phyloP scores from a whole-genome alignment of 2,113 vertebrate species.

The Probosciger aterrimus region DNA sequence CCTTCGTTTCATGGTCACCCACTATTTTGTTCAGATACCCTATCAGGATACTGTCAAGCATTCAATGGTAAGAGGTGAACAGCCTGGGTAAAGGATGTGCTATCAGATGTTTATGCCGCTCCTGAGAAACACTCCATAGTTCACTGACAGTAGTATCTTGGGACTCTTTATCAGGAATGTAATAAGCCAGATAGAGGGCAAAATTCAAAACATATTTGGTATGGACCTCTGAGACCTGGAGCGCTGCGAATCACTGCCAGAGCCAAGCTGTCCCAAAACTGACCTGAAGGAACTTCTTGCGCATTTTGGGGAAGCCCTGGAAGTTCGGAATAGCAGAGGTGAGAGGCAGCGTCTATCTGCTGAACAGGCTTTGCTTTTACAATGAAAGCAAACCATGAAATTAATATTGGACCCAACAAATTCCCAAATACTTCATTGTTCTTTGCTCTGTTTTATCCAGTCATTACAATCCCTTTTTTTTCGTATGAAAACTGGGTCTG shows the following conservation, averaged over 20 bases:
- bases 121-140: background rate
- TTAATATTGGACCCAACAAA: background rate
- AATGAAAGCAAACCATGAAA: background rate
- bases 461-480: background rate
- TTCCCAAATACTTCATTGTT: background rate
- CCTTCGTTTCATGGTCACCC: background rate
- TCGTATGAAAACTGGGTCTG: background rate
- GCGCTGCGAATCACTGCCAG: background rate
- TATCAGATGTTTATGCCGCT: background rate
- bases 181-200: background rate
- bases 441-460: background rate
- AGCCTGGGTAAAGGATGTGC: constrained; percentile 6
- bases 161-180: background rate
- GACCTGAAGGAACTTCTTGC: background rate
- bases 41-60: background rate
- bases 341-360: background rate
- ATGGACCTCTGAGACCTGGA: background rate
- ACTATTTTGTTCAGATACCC: background rate
- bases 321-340: background rate
- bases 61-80: background rate
- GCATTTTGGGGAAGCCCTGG: background rate
- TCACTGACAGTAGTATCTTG: constrained; percentile 21
- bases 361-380: background rate
- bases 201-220: constrained; percentile 14
- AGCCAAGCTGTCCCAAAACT: background rate